phyloP scores from a whole-genome alignment of 2,888 invertebrate species.

The Iselma pallidipennis region DNA sequence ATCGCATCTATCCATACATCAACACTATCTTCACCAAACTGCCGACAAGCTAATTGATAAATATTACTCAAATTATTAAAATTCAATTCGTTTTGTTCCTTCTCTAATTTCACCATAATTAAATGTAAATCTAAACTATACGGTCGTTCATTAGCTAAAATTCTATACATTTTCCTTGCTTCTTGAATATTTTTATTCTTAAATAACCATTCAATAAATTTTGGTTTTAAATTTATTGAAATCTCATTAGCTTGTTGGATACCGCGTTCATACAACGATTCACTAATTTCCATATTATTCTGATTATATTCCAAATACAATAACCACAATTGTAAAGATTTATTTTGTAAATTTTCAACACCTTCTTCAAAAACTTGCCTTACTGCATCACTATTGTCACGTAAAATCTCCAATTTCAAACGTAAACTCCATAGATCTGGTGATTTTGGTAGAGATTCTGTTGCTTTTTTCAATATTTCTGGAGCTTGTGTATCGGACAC shows the following conservation, averaged over 20 bases:
- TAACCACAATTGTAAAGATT: neutral
- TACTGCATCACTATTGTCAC: neutral
- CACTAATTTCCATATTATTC: neutral
- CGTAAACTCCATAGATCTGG: neutral
- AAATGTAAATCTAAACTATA: neutral
- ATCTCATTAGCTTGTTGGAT: neutral
- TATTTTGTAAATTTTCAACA: neutral
- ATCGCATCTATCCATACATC: neutral
- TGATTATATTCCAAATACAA: neutral
- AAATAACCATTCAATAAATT: neutral
- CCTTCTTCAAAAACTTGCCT: neutral
- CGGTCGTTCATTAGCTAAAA: neutral
- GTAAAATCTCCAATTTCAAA: neutral
- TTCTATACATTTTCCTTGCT: neutral
- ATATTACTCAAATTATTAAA: neutral
- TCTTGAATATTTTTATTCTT: neutral
- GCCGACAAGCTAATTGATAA: neutral
- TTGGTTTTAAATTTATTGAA: neutral
- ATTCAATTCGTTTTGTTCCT: neutral
- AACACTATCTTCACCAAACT: neutral
- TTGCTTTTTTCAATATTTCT: neutral
- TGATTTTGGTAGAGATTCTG: neutral
- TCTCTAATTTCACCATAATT: neutral
- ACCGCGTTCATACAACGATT: neutral
- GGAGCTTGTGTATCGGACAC: neutral